These are phyloP conservation scores for Mechanitis messenoides DNA, from an alignment of 2,888 invertebrate species.

Conservation along the genomic window DNA sequence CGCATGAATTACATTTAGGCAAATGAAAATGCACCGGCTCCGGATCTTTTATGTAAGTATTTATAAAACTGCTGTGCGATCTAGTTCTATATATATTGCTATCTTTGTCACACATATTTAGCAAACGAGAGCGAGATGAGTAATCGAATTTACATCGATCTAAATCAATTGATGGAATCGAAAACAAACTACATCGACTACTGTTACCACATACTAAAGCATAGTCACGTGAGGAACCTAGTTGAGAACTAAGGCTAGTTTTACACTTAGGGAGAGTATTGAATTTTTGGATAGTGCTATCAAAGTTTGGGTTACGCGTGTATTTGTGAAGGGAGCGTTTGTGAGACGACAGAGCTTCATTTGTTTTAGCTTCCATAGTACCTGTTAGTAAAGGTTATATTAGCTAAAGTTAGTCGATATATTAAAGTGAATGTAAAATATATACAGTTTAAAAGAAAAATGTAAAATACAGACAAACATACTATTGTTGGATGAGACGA, in stretches of 20 bases:
- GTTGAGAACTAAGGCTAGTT: slow-evolving; percentile 45
- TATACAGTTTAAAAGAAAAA: background rate
- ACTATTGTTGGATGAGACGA: too few relatives aligned
- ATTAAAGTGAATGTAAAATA: slow-evolving; percentile 11
- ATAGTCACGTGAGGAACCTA: slow-evolving; percentile 33
- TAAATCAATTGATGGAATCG: slow-evolving; percentile 64
- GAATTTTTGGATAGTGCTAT: slow-evolving; percentile 47
- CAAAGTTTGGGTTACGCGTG: slow-evolving; percentile 53
- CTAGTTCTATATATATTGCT: slow-evolving; percentile 52
- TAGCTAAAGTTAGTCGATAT: slow-evolving; percentile 18
- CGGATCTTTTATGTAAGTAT: slow-evolving; percentile 56
- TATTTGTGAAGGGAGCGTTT: slow-evolving; percentile 51
- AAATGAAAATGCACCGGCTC: slow-evolving; percentile 65
- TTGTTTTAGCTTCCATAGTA: slow-evolving; percentile 37
- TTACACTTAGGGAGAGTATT: slow-evolving; percentile 59
- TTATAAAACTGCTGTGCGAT: slow-evolving; percentile 64
- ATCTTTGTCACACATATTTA: slow-evolving; percentile 32
- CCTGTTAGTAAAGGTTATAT: slow-evolving; percentile 43
- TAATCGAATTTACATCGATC: slow-evolving; percentile 52
- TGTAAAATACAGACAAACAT: background rate
- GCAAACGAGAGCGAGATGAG: slow-evolving; percentile 41
- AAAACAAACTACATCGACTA: slow-evolving; percentile 56
- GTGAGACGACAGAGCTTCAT: slow-evolving; percentile 43
- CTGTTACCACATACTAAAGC: slow-evolving; percentile 38
- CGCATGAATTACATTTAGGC: slow-evolving; percentile 56